Evolutionary conservation across 2,888 invertebrate species (phyloP).

Genomic region (Noctua fimbriata): DNA sequence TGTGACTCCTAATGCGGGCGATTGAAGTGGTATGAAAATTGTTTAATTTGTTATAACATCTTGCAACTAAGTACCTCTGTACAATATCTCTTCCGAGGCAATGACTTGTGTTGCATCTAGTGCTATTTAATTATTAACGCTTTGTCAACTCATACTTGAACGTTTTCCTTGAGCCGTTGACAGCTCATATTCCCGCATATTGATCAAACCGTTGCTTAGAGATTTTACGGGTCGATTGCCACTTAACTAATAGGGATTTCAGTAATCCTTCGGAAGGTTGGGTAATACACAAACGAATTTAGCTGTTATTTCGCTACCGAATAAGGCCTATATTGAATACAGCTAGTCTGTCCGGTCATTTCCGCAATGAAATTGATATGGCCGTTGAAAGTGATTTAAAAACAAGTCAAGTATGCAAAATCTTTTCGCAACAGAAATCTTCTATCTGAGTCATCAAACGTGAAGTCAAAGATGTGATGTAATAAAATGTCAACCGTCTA

Average conservation of each 20-base stretch:
- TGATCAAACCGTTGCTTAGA: constrained; percentile 60
- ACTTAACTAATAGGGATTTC: constrained; percentile 59
- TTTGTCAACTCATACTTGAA: constrained; percentile 52
- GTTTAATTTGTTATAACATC: background rate
- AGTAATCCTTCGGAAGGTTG: constrained; percentile 68
- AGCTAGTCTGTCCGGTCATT: constrained; percentile 31
- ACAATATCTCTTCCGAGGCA: constrained; percentile 17
- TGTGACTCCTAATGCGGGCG: background rate
- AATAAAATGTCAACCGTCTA: constrained; percentile 40
- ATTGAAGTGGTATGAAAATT: background rate
- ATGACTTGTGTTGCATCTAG: constrained; percentile 22
- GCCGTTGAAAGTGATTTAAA: constrained; percentile 56
- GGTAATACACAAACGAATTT: constrained; percentile 30
- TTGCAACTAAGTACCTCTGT: background rate
- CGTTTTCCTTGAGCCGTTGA: constrained; percentile 59
- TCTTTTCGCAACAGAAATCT: constrained; percentile 51
- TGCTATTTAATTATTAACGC: constrained; percentile 53
- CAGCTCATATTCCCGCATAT: constrained; percentile 60
- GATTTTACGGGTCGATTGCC: constrained; percentile 59
- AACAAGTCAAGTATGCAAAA: constrained; percentile 52
- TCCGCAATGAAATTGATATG: constrained; percentile 60
- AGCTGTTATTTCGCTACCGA: constrained; percentile 22
- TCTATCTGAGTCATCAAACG: constrained; percentile 57
- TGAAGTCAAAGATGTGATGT: constrained; percentile 29
- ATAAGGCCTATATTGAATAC: constrained; percentile 32